A percentile compares a stretch with the other conserved stretches of the same genome.
Evolutionary conservation across 2,113 vertebrate genomes (phyloP).

Genomic region (Balaeniceps rex): DNA sequence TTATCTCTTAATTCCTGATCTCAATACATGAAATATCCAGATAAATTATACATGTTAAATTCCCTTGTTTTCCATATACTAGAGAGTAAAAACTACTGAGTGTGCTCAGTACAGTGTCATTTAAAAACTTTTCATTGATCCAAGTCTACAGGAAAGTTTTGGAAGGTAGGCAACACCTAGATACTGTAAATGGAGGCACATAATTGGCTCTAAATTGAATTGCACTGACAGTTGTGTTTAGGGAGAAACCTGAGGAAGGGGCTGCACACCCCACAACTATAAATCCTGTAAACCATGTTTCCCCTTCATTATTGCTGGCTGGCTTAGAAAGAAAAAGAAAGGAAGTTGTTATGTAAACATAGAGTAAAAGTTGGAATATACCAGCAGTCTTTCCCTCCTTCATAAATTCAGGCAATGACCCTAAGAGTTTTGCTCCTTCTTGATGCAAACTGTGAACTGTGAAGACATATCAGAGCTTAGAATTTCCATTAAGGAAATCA

Average conservation of each 20-base stretch:
- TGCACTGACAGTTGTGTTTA: neutral
- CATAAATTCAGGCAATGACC: neutral
- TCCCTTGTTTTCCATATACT: neutral
- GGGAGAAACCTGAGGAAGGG: neutral
- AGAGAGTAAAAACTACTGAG: neutral
- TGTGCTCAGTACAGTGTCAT: neutral
- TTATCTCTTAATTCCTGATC: neutral
- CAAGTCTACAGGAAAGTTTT: neutral
- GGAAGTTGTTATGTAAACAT: neutral
- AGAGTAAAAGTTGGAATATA: neutral
- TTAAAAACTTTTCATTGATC: neutral
- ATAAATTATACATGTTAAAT: neutral
- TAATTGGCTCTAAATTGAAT: neutral
- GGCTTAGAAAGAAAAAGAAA: neutral
- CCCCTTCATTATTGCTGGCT: neutral
- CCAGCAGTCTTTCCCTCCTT: neutral
- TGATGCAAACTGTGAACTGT: neutral
- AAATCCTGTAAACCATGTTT: neutral
- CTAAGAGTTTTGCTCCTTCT: neutral
- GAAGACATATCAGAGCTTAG: neutral
- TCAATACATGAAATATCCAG: neutral
- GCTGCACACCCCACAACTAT: fast-evolving
- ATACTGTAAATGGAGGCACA: neutral
- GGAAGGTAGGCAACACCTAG: neutral
- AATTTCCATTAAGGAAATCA: neutral